These are phyloP conservation scores for Scopus umbretta DNA, from an alignment of 2,113 vertebrate genomes.

Conservation along the genomic window DNA sequence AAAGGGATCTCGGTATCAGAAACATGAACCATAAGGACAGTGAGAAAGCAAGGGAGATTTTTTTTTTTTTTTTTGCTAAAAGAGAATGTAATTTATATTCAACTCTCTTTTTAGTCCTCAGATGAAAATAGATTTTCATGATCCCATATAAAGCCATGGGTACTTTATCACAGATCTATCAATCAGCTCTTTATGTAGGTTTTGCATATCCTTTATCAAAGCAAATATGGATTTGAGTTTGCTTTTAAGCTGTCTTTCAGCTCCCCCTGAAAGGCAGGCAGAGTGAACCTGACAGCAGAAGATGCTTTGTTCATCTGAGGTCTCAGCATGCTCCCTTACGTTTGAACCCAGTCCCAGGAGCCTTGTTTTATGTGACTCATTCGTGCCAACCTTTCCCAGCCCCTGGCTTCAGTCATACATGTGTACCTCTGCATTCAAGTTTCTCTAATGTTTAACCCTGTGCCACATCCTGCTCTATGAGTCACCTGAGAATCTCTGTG, in stretches of 20 bases:
- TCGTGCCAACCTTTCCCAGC: background rate
- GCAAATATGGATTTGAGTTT: background rate
- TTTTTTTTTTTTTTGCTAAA: background rate
- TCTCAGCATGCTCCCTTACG: fast-evolving
- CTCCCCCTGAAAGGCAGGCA: fast-evolving
- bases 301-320: background rate
- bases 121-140: background rate
- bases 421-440: background rate
- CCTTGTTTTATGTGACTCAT: background rate
- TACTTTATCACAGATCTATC: background rate
- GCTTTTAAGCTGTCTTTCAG: background rate
- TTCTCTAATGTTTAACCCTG: background rate
- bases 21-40: background rate
- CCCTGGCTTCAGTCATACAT: background rate
- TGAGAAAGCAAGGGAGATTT: background rate
- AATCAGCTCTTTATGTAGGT: background rate
- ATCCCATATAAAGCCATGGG: background rate
- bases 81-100: background rate
- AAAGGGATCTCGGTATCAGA: background rate
- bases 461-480: fast-evolving
- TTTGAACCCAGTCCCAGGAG: background rate
- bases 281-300: background rate
- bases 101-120: background rate
- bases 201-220: background rate
- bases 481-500: background rate